Percentiles rank a stretch among this genome's conserved stretches.
phyloP scores from a whole-genome alignment of 2,113 vertebrate species.

The Corythaeola cristata region DNA sequence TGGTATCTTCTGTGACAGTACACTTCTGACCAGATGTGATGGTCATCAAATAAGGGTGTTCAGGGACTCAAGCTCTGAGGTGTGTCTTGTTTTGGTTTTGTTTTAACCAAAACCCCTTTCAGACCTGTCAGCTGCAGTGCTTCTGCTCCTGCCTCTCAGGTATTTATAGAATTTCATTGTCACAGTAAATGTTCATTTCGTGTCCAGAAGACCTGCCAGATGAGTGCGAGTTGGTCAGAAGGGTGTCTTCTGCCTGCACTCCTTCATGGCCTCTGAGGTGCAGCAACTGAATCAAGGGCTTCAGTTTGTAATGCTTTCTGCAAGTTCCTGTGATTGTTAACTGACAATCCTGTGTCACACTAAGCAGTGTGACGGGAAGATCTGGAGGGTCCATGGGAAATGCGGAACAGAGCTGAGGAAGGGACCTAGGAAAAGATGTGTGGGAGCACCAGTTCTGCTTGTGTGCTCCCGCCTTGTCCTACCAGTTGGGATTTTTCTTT shows the following conservation, averaged over 20 bases:
- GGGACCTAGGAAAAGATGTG: not conserved
- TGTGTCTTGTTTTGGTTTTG: not conserved
- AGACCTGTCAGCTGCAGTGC: not conserved
- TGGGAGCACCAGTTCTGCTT: not conserved
- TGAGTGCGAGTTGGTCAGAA: not conserved
- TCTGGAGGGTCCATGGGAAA: not conserved
- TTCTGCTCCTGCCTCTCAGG: not conserved
- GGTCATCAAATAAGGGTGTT: not conserved
- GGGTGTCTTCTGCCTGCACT: not conserved
- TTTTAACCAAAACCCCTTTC: not conserved
- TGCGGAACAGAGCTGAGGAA: not conserved
- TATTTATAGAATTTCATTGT: not conserved
- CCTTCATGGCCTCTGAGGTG: not conserved
- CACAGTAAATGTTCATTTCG: not conserved
- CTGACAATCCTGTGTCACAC: rapidly evolving
- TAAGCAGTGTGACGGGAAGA: not conserved
- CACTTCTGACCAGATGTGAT: not conserved
- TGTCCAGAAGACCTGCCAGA: not conserved
- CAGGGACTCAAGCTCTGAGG: not conserved
- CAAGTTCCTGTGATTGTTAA: not conserved
- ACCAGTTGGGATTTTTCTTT: not conserved
- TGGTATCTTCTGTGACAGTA: not conserved
- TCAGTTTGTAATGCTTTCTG: not conserved
- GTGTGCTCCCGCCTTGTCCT: not conserved
- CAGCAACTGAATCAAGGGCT: not conserved